A percentile compares a stretch with the other conserved stretches of the same genome.
These are phyloP conservation scores for Bergia sp. DNA, from an alignment of 92 coral and sea anemone species.

Conservation along the genomic window DNA sequence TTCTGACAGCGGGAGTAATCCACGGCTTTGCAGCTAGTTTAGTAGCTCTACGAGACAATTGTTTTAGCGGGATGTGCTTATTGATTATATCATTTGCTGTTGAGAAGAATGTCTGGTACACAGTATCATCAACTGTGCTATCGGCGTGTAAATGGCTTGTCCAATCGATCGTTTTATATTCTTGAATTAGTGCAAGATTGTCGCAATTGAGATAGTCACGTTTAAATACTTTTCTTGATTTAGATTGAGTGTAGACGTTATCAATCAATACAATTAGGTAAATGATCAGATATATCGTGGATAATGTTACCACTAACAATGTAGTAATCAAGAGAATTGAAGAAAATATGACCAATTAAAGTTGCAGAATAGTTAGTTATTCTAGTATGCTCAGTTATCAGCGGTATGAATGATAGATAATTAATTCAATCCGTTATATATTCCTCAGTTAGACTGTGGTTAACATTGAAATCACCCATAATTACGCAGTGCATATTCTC, in stretches of 20 bases:
- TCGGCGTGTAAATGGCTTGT: neutral
- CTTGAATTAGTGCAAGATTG: constrained; percentile 24
- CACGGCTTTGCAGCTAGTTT: too few species aligned
- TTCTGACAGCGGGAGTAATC: constrained; percentile 13
- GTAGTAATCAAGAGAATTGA: constrained; percentile 22
- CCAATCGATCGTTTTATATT: constrained; percentile 41
- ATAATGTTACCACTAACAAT: constrained; percentile 35
- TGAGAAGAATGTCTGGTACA: constrained; percentile 46
- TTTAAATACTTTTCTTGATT: constrained; percentile 41
- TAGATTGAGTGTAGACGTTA: constrained; percentile 17
- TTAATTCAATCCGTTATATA: too few species aligned
- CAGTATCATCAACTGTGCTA: constrained; percentile 38
- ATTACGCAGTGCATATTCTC: too few species aligned
- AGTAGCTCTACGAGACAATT: too few species aligned
- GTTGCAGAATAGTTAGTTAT: too few species aligned
- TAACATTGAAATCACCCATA: too few species aligned
- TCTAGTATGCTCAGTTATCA: too few species aligned
- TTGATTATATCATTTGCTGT: neutral
- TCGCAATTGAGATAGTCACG: constrained; percentile 36
- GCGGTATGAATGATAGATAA: too few species aligned
- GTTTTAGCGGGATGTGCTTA: too few species aligned
- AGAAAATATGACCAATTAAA: neutral
- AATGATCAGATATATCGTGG: constrained; percentile 25
- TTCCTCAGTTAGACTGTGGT: too few species aligned
- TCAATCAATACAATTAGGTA: constrained; percentile 25